Conservation (phyloP, 2,797 vertebrate genomes). For the Bradypus variegatus region DNA sequence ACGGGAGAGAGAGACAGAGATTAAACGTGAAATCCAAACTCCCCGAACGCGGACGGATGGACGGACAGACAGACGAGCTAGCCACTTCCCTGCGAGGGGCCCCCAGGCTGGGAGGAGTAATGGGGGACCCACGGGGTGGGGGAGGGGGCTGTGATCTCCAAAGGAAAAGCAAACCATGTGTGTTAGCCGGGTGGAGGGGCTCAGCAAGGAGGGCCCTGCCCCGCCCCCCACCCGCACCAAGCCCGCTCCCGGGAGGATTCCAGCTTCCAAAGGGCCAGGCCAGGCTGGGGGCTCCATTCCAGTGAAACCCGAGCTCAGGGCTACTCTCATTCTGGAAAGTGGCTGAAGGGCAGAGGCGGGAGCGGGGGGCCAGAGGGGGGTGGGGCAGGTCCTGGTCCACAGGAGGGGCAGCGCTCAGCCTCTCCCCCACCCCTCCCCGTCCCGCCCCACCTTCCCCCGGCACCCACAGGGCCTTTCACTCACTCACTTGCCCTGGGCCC, state of each 20-base stretch:
- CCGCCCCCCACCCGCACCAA: accelerated
- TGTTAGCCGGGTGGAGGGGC: slow-evolving; percentile 2
- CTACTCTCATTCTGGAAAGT: slow-evolving; percentile 17
- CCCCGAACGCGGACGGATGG: not conserved
- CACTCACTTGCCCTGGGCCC: not conserved
- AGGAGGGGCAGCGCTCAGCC: not conserved
- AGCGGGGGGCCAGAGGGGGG: too few species aligned
- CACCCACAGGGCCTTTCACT: not conserved
- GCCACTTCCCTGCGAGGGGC: slow-evolving; percentile 51
- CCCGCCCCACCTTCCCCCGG: not conserved
- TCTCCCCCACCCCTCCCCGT: too few species aligned
- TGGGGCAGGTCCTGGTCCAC: not conserved
- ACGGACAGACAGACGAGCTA: slow-evolving; percentile 2
- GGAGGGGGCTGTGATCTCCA: slow-evolving; percentile 6
- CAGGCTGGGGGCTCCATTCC: not conserved
- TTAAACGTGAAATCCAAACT: slow-evolving; percentile 48
- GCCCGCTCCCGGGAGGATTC: not conserved
- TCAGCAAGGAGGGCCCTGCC: not conserved
- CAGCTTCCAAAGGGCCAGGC: not conserved
- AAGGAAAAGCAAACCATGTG: slow-evolving; percentile 41
- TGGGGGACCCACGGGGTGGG: not conserved
- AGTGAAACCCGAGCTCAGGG: slow-evolving; percentile 33
- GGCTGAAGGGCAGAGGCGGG: not conserved
- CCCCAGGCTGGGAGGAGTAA: slow-evolving; percentile 2
- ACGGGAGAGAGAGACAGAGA: slow-evolving; percentile 46